phyloP scores from a whole-genome alignment of 2,888 invertebrate genomes.

The Sinhomidia bicolor region DNA sequence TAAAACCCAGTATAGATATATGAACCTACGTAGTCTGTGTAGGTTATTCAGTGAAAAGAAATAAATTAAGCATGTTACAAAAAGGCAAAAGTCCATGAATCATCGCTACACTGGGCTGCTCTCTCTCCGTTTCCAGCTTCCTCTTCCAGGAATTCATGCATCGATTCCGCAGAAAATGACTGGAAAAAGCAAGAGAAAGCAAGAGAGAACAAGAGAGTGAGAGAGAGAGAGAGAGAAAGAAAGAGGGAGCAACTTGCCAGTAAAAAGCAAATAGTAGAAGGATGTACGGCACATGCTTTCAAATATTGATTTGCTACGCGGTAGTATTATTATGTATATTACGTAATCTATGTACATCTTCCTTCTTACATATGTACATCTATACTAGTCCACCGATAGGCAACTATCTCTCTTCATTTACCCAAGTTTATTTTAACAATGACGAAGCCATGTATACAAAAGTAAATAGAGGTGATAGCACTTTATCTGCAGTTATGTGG shows the following conservation, averaged over 20 bases:
- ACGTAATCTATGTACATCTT: not conserved
- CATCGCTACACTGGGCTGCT: not conserved
- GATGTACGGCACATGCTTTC: slow-evolving; percentile 55
- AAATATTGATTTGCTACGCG: slow-evolving; percentile 44
- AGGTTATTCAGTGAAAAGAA: slow-evolving; percentile 32
- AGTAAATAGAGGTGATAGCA: slow-evolving; percentile 10
- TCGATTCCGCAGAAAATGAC: slow-evolving; percentile 55
- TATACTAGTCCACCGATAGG: too few relatives aligned
- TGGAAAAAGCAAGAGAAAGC: not conserved
- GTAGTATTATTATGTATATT: not conserved
- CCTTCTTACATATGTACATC: not conserved
- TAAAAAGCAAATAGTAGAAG: slow-evolving; percentile 43
- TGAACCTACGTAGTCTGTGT: too few relatives aligned
- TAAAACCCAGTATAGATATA: not conserved
- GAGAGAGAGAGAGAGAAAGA: not conserved
- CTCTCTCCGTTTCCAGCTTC: slow-evolving; percentile 45
- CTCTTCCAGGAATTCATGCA: slow-evolving; percentile 66
- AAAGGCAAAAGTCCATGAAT: slow-evolving; percentile 35
- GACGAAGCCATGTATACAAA: not conserved
- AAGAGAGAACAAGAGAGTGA: not conserved
- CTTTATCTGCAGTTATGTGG: slow-evolving; percentile 38
- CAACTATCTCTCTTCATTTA: too few relatives aligned
- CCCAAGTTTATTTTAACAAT: too few relatives aligned
- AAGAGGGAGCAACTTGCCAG: not conserved
- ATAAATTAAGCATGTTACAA: slow-evolving; percentile 51